These are phyloP conservation scores for Aphelocoma coerulescens DNA, from an alignment of 2,113 vertebrate species.

Conservation along the genomic window DNA sequence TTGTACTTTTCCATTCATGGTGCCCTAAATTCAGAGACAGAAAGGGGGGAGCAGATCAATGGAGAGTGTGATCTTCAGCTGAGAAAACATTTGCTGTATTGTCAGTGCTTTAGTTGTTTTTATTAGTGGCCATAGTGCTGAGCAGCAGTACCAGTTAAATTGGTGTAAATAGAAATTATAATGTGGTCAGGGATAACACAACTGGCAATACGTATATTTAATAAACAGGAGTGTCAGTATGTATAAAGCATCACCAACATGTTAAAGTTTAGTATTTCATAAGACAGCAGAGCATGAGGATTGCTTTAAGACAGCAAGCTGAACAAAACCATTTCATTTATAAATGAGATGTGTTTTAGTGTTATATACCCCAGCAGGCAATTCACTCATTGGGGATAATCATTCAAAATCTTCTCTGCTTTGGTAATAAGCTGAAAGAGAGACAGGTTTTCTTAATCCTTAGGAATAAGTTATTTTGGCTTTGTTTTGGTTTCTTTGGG, in stretches of 20 bases:
- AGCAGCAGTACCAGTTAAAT: conserved; percentile 4
- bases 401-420: conserved; percentile 31
- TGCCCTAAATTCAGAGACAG: not conserved
- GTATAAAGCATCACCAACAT: conserved; percentile 20
- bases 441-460: not conserved
- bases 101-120: not conserved
- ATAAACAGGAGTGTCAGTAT: conserved; percentile 15
- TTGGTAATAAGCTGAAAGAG: conserved; percentile 18
- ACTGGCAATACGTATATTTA: conserved; percentile 6
- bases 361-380: conserved; percentile 45
- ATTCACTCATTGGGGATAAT: conserved; percentile 45
- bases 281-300: not conserved
- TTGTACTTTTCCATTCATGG: not conserved
- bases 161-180: conserved; percentile 55
- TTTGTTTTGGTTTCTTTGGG: not conserved
- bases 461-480: conserved; percentile 14
- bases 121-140: conserved; percentile 3
- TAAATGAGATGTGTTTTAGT: conserved; percentile 34
- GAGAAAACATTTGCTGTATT: not conserved
- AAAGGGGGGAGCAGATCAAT: not conserved
- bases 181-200: conserved; percentile 40
- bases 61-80: not conserved
- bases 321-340: conserved; percentile 29
- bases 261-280: conserved; percentile 24
- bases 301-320: conserved; percentile 35